phyloP scores from a whole-genome alignment of 2,888 invertebrate genomes.

The Eudasyphora cyanicolor region DNA sequence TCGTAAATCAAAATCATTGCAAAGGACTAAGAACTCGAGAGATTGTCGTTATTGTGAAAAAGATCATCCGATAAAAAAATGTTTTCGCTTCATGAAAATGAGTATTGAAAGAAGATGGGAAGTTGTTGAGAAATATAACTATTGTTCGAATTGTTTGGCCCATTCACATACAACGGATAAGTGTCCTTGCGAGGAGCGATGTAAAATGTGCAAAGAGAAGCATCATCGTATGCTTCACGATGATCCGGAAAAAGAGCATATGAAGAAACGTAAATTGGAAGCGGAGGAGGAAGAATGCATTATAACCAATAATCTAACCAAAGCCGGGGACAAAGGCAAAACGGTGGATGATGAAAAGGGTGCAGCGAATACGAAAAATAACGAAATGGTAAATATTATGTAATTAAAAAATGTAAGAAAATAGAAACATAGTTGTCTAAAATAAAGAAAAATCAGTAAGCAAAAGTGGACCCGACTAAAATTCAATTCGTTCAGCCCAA shows the following conservation, averaged over 20 bases:
- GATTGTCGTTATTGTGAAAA: conserved; percentile 26
- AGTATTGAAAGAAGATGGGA: conserved; percentile 11
- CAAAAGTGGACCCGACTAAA: too few relatives aligned
- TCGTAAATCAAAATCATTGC: neutral
- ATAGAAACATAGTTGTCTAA: too few relatives aligned
- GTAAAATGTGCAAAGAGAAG: conserved; percentile 10
- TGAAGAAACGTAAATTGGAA: neutral
- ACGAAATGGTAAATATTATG: neutral
- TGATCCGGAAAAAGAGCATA: conserved; percentile 2
- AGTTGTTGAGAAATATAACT: neutral
- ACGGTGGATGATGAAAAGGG: neutral
- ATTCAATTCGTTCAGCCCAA: too few relatives aligned
- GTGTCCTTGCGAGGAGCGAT: neutral
- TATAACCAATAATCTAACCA: neutral
- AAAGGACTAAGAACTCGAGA: neutral
- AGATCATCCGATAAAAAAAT: conserved; percentile 15
- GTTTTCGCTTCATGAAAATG: conserved; percentile 15
- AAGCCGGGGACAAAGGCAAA: neutral
- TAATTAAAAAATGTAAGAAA: too few relatives aligned
- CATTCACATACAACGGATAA: neutral
- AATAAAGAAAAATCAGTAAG: too few relatives aligned
- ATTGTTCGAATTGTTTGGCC: conserved; percentile 18
- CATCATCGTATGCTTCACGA: conserved; percentile 12
- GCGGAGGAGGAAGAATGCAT: neutral
- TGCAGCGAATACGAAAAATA: neutral